Evolutionary conservation across 2,888 invertebrate genomes (phyloP), one percentile per base, ranked within the genome.

Genomic region (Pterostichus madidus): DNA sequence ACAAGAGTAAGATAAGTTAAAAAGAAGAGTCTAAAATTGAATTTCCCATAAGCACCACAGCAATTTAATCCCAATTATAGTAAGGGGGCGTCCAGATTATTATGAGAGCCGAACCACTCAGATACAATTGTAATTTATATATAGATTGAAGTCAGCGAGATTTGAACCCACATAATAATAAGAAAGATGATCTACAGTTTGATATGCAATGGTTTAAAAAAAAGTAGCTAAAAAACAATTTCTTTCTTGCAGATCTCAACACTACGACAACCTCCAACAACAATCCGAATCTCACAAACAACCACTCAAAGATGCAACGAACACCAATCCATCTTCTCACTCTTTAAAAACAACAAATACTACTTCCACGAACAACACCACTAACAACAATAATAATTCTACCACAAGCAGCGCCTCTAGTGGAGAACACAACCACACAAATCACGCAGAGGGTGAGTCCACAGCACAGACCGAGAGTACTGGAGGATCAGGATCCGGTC

Each of bases 201-300:
- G n/a, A n/a, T n/a, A n/a, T n/a, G n/a, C n/a, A n/a, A n/a, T n/a
- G n/a, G n/a, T n/a, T n/a, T n/a, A 24, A 24, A 24, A 2, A 3
- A 24, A 24, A 24, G 1, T 49, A 49, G 1, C 39, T 39, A 39
- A 39, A 0, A 8, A 39, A 39, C 1, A 39, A 1, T 39, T 39
- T 39, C 24, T 59, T 24, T 59, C 31, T 92, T 91, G 6, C 90
- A 93, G 93, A 91, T 92, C 93, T 88, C 93, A 93, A 88, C 92
- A 93, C 87, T 90, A 92, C 91, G 93, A 93, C 87, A 93, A 90
- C 86, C 89, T 92, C 83, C 92, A 93, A 86, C 90, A 91, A 32
- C 91, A 92, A 83, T 90, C 91, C 81, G 92, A 90, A 81, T 90
- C 86, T 83, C 87, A 87, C 64, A 90, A 90, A 83, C 89, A 88